These are phyloP conservation scores for Campylorhamphus procurvoides DNA, from an alignment of 2,113 vertebrate genomes.

Conservation along the genomic window DNA sequence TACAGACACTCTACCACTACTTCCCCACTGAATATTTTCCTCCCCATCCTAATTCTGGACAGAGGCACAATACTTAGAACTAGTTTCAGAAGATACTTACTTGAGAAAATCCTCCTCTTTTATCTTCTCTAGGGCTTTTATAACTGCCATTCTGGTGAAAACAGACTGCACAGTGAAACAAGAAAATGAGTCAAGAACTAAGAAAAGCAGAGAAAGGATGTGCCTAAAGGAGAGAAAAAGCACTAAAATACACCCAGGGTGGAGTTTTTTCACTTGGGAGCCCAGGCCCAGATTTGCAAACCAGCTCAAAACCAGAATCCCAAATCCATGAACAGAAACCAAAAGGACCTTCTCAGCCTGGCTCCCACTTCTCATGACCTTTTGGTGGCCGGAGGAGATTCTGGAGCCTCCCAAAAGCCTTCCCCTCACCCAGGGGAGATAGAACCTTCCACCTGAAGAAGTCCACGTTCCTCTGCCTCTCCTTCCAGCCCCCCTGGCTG, in stretches of 20 bases:
- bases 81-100: conserved; percentile 74
- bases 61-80: conserved; percentile 14
- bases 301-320: background rate
- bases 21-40: background rate
- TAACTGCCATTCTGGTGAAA: conserved; percentile 97
- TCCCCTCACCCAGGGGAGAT: background rate
- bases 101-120: conserved; percentile 85
- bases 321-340: background rate
- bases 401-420: background rate
- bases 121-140: conserved; percentile 94
- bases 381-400: background rate
- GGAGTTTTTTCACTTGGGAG: background rate
- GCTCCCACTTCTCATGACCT: background rate
- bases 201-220: conserved; percentile 39
- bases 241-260: background rate
- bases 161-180: conserved; percentile 84
- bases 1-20: background rate
- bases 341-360: background rate
- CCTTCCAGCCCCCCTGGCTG: background rate
- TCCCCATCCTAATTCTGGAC: background rate
- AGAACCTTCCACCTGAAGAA: background rate
- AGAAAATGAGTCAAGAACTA: conserved; percentile 46
- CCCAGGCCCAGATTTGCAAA: background rate
- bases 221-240: background rate
- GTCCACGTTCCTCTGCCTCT: background rate